A percentile compares a stretch with the other conserved stretches of the same genome.
phyloP scores from a whole-genome alignment of 2,888 invertebrate genomes.

The Apamea sordens region DNA sequence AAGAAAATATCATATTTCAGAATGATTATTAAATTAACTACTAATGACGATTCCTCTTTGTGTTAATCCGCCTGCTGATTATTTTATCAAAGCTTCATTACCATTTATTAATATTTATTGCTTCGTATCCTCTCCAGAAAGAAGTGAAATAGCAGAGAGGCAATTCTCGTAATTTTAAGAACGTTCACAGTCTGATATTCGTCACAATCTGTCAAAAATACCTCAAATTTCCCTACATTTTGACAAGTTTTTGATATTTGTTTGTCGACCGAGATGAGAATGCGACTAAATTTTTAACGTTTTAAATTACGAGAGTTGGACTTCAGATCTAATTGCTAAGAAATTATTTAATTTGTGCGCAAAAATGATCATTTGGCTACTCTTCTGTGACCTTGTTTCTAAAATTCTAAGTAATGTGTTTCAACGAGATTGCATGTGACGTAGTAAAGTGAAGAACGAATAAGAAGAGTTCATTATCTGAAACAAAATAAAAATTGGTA shows the following conservation, averaged over 20 bases:
- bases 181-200: too few relatives aligned
- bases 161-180: too few relatives aligned
- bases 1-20: not conserved
- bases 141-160: not conserved
- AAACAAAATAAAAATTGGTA: conserved; percentile 59
- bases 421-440: conserved; percentile 78
- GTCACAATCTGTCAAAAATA: too few relatives aligned
- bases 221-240: too few relatives aligned
- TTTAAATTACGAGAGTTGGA: too few relatives aligned
- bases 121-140: conserved; percentile 35
- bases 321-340: conserved; percentile 12
- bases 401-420: conserved; percentile 22
- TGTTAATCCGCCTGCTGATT: conserved; percentile 55
- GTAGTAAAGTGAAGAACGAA: conserved; percentile 81
- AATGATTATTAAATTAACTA: conserved; percentile 18
- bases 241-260: too few relatives aligned
- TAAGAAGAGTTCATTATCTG: conserved; percentile 85
- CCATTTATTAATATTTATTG: conserved; percentile 64
- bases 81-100: conserved; percentile 66
- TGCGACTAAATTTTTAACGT: too few relatives aligned
- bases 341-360: not conserved
- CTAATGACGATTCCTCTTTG: conserved; percentile 25
- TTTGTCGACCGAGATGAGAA: too few relatives aligned
- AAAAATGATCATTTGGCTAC: not conserved
- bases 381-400: not conserved